These are phyloP conservation scores for Gracilinanus agilis DNA, from an alignment of 2,113 vertebrate species.

Conservation along the genomic window DNA sequence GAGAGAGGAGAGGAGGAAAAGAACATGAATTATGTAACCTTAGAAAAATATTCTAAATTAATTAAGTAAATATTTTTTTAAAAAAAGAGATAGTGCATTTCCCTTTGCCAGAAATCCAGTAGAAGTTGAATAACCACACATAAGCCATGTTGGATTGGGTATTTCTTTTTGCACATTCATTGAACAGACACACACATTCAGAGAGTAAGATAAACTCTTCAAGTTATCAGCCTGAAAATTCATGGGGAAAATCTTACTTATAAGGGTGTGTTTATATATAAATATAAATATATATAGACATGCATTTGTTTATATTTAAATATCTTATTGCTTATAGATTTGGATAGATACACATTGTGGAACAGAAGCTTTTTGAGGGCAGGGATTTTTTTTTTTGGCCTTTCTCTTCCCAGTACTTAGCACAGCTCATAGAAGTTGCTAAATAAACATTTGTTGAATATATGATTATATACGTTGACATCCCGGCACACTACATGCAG, in stretches of 20 bases:
- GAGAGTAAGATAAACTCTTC: background rate
- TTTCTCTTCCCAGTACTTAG: background rate
- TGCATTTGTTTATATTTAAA: constrained; percentile 39
- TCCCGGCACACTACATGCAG: constrained; percentile 51
- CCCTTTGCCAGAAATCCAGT: background rate
- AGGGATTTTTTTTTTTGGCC: background rate
- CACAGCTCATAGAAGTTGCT: background rate
- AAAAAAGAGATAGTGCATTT: no score
- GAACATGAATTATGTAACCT: no score
- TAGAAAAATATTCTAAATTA: no score
- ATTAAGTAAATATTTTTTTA: no score
- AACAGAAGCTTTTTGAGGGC: background rate
- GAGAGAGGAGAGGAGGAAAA: no score
- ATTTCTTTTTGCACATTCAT: background rate
- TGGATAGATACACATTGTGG: background rate
- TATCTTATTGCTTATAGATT: background rate
- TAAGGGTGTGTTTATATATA: background rate
- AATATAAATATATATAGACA: constrained; percentile 47
- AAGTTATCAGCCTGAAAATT: background rate
- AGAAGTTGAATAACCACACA: background rate
- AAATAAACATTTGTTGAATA: background rate
- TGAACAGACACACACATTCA: background rate
- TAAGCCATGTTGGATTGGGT: background rate
- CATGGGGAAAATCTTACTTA: background rate
- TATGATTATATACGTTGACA: constrained; percentile 3